These are phyloP conservation scores for Drepana arcuata DNA, from an alignment of 1,140 invertebrate species.

Conservation along the genomic window DNA sequence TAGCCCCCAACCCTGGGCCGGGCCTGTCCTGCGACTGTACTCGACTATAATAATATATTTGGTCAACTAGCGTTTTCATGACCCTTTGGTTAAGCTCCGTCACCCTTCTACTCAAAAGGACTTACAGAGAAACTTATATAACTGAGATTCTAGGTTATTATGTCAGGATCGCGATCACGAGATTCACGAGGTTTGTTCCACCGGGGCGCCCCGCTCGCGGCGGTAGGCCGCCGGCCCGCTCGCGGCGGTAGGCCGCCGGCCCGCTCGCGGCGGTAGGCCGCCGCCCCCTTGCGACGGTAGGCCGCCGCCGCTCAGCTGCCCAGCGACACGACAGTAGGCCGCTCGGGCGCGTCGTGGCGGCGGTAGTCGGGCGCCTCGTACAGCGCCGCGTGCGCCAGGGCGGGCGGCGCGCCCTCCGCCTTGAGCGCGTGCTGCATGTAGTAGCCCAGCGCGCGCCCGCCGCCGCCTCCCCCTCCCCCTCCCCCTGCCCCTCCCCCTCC, in stretches of 20 bases:
- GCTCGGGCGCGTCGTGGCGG: slow-evolving; percentile 33
- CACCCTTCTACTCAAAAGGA: too few relatives aligned
- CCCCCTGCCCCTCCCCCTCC: slow-evolving; percentile 2
- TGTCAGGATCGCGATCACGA: slow-evolving; percentile 7
- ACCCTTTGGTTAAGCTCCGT: too few relatives aligned
- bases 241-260: slow-evolving; percentile 2
- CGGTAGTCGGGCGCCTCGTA: slow-evolving; percentile 13
- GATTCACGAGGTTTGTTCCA: slow-evolving; percentile 12
- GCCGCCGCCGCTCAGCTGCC: slow-evolving; percentile 42
- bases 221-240: slow-evolving; percentile 2
- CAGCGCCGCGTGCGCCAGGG: slow-evolving; percentile 10
- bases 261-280: slow-evolving; percentile 1
- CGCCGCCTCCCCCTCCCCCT: slow-evolving; percentile 4
- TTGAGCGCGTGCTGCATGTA: slow-evolving; percentile 21
- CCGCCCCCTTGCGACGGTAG: slow-evolving; percentile 3
- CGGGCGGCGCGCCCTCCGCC: slow-evolving; percentile 7
- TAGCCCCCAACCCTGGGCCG: too few relatives aligned
- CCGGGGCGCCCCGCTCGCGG: slow-evolving; percentile 1
- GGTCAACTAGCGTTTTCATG: too few relatives aligned
- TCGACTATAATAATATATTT: too few relatives aligned
- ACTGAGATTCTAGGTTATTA: slow-evolving; percentile 46
- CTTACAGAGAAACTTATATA: slow-evolving; percentile 25
- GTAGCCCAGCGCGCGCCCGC: slow-evolving; percentile 21
- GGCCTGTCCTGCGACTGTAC: too few relatives aligned
- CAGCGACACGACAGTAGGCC: slow-evolving; percentile 51